phyloP scores from a whole-genome alignment of 2,888 invertebrate genomes.

The Amaurobius ferox region DNA sequence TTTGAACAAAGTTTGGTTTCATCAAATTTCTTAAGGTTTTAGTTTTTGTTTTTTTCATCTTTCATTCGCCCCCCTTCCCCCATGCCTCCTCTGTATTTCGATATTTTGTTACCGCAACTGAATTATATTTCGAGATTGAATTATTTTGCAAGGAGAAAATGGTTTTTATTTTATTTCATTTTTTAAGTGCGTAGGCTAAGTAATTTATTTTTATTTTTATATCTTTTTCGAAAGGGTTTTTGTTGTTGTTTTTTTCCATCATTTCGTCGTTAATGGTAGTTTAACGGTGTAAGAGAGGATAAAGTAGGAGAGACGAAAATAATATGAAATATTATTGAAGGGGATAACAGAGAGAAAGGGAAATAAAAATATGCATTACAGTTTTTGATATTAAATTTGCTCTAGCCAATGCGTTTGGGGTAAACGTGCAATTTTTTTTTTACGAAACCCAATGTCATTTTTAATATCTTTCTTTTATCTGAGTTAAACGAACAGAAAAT shows the following conservation, averaged over 20 bases:
- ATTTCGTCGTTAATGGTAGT: constrained; percentile 17
- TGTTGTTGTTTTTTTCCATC: constrained; percentile 16
- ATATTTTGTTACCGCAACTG: constrained; percentile 49
- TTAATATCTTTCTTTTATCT: too few species aligned
- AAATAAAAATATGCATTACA: constrained; percentile 9
- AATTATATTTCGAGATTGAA: constrained; percentile 71
- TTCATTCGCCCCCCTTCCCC: neutral
- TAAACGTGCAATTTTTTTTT: too few species aligned
- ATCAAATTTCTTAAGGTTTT: constrained; percentile 51
- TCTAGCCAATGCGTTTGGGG: too few species aligned
- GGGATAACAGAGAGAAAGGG: neutral
- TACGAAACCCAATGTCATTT: too few species aligned
- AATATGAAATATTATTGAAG: constrained; percentile 7
- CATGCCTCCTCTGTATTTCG: too few species aligned
- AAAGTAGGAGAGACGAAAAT: neutral
- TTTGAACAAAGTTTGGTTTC: constrained; percentile 61
- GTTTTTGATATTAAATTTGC: constrained; percentile 7
- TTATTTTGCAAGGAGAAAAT: constrained; percentile 50
- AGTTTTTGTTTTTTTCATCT: neutral
- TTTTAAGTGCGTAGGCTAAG: neutral
- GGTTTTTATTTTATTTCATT: constrained; percentile 26
- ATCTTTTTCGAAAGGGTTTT: neutral
- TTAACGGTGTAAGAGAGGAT: constrained; percentile 2
- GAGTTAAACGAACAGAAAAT: too few species aligned
- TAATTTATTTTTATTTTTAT: constrained; percentile 16